Evolutionary conservation across 2,888 invertebrate species (phyloP).

Genomic region (Listrodromus nycthemerus): DNA sequence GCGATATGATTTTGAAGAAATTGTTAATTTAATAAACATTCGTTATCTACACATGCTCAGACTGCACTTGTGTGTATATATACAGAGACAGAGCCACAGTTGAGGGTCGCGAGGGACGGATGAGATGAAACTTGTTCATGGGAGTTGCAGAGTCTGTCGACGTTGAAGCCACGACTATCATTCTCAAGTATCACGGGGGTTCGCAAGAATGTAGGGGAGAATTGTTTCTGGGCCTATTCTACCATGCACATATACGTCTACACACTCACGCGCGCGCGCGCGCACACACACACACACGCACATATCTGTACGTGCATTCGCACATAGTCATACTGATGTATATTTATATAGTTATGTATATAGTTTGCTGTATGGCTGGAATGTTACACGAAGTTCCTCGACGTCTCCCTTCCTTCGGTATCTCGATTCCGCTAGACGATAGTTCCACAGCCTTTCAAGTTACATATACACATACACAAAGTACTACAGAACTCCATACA

Average conservation of each 20-base stretch:
- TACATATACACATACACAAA: background rate
- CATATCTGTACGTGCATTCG: background rate
- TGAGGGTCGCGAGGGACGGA: background rate
- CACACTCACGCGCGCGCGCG: too few relatives aligned
- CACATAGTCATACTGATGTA: background rate
- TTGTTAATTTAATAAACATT: too few relatives aligned
- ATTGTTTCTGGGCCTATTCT: background rate
- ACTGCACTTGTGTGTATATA: too few relatives aligned
- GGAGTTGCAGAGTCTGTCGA: slow-evolving; percentile 31
- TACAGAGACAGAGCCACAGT: background rate
- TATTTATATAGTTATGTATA: slow-evolving; percentile 10
- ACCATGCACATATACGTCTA: background rate
- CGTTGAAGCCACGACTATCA: slow-evolving; percentile 31
- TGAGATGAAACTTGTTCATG: slow-evolving; percentile 24
- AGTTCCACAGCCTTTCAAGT: slow-evolving; percentile 27
- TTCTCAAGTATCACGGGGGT: slow-evolving; percentile 20
- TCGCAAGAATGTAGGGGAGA: slow-evolving; percentile 23
- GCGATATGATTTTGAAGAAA: too few relatives aligned
- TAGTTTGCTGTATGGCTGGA: background rate
- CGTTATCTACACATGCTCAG: too few relatives aligned
- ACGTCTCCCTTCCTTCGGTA: slow-evolving; percentile 10
- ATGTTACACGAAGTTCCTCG: slow-evolving; percentile 29
- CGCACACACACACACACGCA: background rate
- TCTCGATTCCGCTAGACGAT: slow-evolving; percentile 37
- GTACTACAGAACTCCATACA: background rate